Conservation (phyloP, 2,888 invertebrate genomes). For the Mimas tiliae region DNA sequence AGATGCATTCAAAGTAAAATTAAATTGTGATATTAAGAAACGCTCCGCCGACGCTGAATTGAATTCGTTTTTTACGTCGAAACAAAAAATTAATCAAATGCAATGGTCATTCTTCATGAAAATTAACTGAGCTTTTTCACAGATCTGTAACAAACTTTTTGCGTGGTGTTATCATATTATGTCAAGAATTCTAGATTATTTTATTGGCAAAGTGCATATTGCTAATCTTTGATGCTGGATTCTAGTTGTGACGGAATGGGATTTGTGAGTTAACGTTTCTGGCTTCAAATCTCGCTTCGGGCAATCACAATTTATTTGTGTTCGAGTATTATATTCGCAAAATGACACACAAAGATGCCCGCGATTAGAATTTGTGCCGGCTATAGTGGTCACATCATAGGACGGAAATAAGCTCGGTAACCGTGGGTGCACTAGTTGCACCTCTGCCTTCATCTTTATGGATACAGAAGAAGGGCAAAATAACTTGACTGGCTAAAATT, state of each 20-base stretch:
- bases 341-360: too few species aligned
- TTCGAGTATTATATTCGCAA: too few species aligned
- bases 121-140: neutral
- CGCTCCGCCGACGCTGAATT: neutral
- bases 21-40: neutral
- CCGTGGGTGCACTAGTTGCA: too few species aligned
- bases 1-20: neutral
- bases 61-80: neutral
- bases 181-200: neutral
- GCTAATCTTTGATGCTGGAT: neutral
- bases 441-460: too few species aligned
- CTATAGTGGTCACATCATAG: too few species aligned
- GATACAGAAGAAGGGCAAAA: too few species aligned
- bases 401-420: too few species aligned
- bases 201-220: neutral
- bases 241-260: neutral
- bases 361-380: too few species aligned
- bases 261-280: too few species aligned
- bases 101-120: neutral
- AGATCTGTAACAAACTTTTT: neutral
- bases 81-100: neutral
- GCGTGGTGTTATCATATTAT: neutral
- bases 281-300: too few species aligned
- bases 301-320: too few species aligned
- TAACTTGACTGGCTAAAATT: too few species aligned